phyloP scores from a whole-genome alignment of 2,113 vertebrate species.

The Salvator merianae region DNA sequence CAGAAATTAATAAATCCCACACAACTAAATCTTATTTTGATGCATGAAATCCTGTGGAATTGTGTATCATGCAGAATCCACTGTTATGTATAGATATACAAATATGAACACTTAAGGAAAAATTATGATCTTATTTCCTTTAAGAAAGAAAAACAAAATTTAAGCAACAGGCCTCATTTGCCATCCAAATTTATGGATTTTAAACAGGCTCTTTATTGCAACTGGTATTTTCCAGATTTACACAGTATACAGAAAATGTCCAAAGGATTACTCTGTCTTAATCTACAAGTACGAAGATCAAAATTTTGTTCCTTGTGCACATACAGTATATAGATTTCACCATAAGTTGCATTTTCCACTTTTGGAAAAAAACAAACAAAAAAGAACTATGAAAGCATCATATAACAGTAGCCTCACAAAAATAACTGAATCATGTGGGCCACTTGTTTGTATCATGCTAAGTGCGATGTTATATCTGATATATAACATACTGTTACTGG shows the following conservation, averaged over 20 bases:
- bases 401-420: constrained; percentile 35
- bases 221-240: constrained; percentile 56
- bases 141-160: constrained; percentile 53
- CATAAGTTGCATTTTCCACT: constrained; percentile 17
- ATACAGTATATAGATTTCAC: constrained; percentile 19
- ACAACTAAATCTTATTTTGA: constrained; percentile 38
- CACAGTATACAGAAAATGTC: constrained; percentile 35
- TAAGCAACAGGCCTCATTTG: background rate
- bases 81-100: constrained; percentile 40
- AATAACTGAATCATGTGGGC: constrained; percentile 35
- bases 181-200: constrained; percentile 11
- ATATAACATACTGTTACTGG: constrained; percentile 8
- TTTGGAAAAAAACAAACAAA: background rate
- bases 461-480: constrained; percentile 41
- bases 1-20: constrained; percentile 24
- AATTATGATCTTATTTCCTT: constrained; percentile 61
- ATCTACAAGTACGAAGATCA: constrained; percentile 50
- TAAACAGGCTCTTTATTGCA: constrained; percentile 8
- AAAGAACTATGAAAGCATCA: constrained; percentile 37
- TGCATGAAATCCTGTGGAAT: constrained; percentile 60
- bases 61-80: constrained; percentile 71
- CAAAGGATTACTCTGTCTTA: constrained; percentile 28
- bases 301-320: constrained; percentile 56
- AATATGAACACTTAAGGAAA: constrained; percentile 25
- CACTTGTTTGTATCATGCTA: constrained; percentile 28